A percentile compares a stretch with the other conserved stretches of the same genome.
Evolutionary conservation across 2,113 vertebrate genomes (phyloP).

Genomic region (Platysternon megacephalum): DNA sequence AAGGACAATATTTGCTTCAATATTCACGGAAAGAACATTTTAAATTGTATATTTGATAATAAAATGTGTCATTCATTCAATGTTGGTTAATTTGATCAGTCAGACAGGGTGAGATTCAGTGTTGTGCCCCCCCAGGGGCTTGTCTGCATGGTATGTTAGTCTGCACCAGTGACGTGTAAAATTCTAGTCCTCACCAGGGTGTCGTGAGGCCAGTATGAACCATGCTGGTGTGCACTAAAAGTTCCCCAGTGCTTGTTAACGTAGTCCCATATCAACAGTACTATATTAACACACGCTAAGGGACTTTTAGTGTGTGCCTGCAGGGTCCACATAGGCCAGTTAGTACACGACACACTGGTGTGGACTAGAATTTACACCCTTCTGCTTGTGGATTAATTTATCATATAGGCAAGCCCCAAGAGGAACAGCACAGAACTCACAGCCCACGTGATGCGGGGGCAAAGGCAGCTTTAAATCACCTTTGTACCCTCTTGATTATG

Average conservation of each 20-base stretch:
- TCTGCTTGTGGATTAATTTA: background rate
- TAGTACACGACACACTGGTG: background rate
- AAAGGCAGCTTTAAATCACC: background rate
- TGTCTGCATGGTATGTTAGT: background rate
- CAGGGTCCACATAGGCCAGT: background rate
- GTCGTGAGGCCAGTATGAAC: background rate
- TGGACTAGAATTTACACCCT: background rate
- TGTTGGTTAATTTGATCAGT: background rate
- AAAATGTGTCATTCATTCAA: background rate
- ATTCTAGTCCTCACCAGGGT: background rate
- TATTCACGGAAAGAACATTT: background rate
- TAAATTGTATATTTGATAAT: background rate
- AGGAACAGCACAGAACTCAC: background rate
- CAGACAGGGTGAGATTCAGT: background rate
- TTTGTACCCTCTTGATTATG: background rate
- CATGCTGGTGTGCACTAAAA: background rate
- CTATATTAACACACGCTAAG: background rate
- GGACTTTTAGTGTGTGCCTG: background rate
- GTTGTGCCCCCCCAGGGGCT: background rate
- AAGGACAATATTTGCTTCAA: background rate
- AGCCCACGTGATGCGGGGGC: background rate
- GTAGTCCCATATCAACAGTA: background rate
- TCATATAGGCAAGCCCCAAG: background rate
- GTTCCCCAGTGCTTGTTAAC: background rate
- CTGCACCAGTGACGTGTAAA: background rate